Evolutionary conservation across 1,140 invertebrate genomes (phyloP).

Genomic region (Halictus rubicundus): DNA sequence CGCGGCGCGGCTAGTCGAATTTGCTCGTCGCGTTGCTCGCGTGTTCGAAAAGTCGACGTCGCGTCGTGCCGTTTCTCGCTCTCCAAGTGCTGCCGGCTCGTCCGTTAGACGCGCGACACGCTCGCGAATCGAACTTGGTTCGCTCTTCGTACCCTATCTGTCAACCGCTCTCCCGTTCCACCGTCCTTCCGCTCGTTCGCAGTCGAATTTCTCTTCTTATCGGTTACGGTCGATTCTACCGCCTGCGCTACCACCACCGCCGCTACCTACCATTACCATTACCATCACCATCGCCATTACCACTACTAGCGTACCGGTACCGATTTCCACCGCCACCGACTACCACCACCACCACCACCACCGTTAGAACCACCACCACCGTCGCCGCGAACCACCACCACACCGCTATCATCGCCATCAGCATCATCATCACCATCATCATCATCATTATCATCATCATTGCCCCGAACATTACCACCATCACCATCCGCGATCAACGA

Average conservation of each 20-base stretch:
- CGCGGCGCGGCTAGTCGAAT: background rate
- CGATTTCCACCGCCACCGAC: background rate
- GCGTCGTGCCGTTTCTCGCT: no score
- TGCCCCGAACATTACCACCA: background rate
- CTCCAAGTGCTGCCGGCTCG: no score
- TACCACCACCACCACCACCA: background rate
- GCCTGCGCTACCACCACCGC: conserved; percentile 5
- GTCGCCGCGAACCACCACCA: conserved; percentile 1
- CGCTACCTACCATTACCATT: background rate
- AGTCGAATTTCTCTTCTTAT: conserved; percentile 7
- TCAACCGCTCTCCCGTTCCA: background rate
- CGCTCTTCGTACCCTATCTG: no score
- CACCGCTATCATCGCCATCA: background rate
- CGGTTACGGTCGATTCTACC: conserved; percentile 16
- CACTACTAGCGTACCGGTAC: background rate
- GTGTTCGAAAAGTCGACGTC: no score
- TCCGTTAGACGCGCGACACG: background rate
- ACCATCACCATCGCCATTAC: background rate
- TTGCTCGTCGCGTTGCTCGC: no score
- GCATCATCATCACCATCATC: conserved; percentile 3
- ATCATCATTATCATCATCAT: background rate
- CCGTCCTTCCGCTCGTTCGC: background rate
- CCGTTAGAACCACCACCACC: background rate
- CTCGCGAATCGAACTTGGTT: background rate
- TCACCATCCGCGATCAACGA: conserved; percentile 10